Evolutionary conservation across 2,888 invertebrate genomes (phyloP), one percentile per base, ranked within the genome.

Genomic region (Himalopsyche kuldschensis): DNA sequence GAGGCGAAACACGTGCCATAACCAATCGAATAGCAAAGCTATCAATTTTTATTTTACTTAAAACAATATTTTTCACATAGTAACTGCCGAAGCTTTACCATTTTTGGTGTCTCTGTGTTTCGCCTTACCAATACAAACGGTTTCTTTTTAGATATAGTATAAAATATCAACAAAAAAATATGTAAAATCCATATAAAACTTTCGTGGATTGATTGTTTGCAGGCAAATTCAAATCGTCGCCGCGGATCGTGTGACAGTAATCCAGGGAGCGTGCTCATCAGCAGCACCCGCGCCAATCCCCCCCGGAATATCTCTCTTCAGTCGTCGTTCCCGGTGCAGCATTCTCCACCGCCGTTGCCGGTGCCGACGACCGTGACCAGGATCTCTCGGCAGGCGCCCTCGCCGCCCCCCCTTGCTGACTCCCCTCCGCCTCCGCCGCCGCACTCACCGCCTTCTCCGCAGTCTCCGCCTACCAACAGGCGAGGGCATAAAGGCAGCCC

Each of bases 351-450:
- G 95, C 84, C 85, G n/a, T 79, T 81, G 48, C 84, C 84, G 76
- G 82, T 76, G 46, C 79, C 82, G 63, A 79, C 82, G 69, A 79
- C 82, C 55, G 83, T 77, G 30, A 81, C 76, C 63, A 81, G 91
- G 85, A 91, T 63, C 1, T 10, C 77, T 27, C 84, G 31, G 81
- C 82, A 90, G 89, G 87, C 90, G 89, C 93, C 78, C 92, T 93
- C 88, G 92, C 93, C 8, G 93, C 85, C 75, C 94, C 95, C 86
- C 94, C 95, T 86, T 95, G 95, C 85, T 95, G 94, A 31, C 96
- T 95, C 89, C 95, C 96, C 79, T 95, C 96, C 87, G 96, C 96
- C 80, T 97, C 97, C 88, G 97, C 84, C 86, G n/a, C 94, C 80
- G 95, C 83, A 82, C 47, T 81, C 81, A 47, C 82, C 80, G 24